Base-by-base conservation (phyloP, 1,140 invertebrate species). In the Chlorops oryzae region DNA sequence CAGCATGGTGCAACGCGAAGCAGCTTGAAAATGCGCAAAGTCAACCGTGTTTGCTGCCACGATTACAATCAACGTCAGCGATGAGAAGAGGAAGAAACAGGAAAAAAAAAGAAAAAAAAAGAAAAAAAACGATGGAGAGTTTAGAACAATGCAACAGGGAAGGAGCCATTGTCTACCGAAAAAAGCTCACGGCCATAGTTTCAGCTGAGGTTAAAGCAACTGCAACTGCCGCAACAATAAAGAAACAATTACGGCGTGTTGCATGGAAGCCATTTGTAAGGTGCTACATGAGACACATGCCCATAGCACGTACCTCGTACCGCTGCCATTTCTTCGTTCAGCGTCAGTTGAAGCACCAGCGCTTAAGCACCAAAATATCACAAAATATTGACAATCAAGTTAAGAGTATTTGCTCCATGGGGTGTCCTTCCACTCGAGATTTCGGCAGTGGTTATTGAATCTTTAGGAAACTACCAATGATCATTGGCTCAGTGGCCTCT, bases 161-260 rank as follows among this genome's bases (percentile, higher is more conserved):
- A n/a, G n/a, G n/a, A n/a, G n/a, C n/a, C n/a, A n/a, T n/a, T n/a
- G n/a, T n/a, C n/a, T n/a, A n/a, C n/a, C n/a, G n/a, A n/a, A n/a
- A n/a, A n/a, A n/a, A n/a, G n/a, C n/a, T n/a, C n/a, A n/a, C n/a
- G n/a, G n/a, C n/a, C n/a, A n/a, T n/a, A n/a, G n/a, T n/a, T n/a
- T n/a, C n/a, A n/a, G n/a, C n/a, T n/a, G 39, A 51, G 43, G 41
- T 32, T 27, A 49, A 49, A 35, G 24, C 18, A 43, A 17, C 5
- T 38, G 42, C 39, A 17, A 25, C 17, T 38, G 32, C 28, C 45
- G 49, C 51, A 57, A 59, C 52, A 64, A 65, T 65, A 65, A 65
- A 63, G 61, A 65, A 65, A 65, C 63, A 65, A 65, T 65, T 65
- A 65, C 63, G 58, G 47, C 53, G n/a, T n/a, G n/a, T n/a, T n/a